Base-by-base conservation (phyloP, 2,113 vertebrate genomes). In the Cichladusa arquata region DNA sequence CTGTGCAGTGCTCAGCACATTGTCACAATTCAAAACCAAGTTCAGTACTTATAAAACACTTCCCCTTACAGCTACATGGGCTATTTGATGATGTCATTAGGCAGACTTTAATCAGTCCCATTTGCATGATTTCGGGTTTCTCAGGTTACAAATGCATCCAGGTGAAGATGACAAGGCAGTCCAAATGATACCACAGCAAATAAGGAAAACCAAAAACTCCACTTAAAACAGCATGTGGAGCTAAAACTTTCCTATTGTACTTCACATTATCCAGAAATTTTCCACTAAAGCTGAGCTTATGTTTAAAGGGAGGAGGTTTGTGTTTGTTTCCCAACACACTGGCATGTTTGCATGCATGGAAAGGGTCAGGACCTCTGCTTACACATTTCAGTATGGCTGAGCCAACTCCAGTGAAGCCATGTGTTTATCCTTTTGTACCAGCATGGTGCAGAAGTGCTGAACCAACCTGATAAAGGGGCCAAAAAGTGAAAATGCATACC, bases 241-340 rank as follows among this genome's bases (percentile, higher is more conserved):
- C 34, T 61, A 50, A 3, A 11, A 79, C 31, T 28, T 61, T 54
- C 61, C 36, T 28, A 13, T 18, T 53, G 18, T 34, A 73, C 51
- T 74, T 84, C 19, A 33, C 16, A 6, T 64, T 29, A 53, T 4
- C 23, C 29, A 65, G 66, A 80, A 54, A 53, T 29, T 54, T 73
- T 45, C 64, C 82, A 66, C 25, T 57, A 22, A 70, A 88, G 47
- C 29, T 82, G 36, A 74, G 42, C 23, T 25, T 24, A 19, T 36
- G 31, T 38, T 88, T 54, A 51, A 57, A 56, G 24, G 25, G 24
- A 86, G 42, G n/a, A 81, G 26, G 12, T 65, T 73, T 72, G 36
- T 80, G 54, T 76, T 82, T 82, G 74, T 70, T 70, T 86, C 79
- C 50, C 66, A 79, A 61, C 22, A 93, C 67, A 44, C 19, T 17